Percentiles rank a stretch among this genome's conserved stretches.
Conservation (phyloP, 2,797 vertebrate genomes). For the Premnoplex brunnescens region DNA sequence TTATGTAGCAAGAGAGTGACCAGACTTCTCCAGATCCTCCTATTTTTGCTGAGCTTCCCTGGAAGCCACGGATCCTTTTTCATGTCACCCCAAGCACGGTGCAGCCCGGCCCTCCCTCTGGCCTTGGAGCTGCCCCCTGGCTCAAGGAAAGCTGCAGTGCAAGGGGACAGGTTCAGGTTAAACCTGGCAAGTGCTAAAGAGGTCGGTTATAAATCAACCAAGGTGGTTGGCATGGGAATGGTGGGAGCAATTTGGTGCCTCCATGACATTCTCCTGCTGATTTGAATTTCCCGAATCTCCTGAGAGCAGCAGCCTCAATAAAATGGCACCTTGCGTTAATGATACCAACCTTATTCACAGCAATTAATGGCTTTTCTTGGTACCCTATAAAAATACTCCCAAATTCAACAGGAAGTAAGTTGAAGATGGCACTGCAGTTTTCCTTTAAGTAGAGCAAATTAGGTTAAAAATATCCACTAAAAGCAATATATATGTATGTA, state of each 20-base stretch:
- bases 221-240: not conserved
- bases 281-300: not conserved
- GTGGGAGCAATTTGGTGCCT: not conserved
- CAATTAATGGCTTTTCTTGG: slow-evolving; percentile 1
- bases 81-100: not conserved
- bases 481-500: slow-evolving; percentile 42
- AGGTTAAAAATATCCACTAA: slow-evolving; percentile 36
- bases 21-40: not conserved
- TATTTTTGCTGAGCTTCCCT: not conserved
- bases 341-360: slow-evolving; percentile 29
- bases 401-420: not conserved
- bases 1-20: slow-evolving; percentile 47
- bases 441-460: slow-evolving; percentile 39
- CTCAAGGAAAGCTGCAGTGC: slow-evolving; percentile 39
- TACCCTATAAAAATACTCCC: not conserved
- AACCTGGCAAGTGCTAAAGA: not conserved
- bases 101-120: not conserved
- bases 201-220: not conserved
- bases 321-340: not conserved
- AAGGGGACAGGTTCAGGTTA: not conserved
- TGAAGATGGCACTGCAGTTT: slow-evolving; percentile 35
- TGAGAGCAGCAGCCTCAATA: not conserved
- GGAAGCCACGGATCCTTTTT: not conserved
- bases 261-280: not conserved
- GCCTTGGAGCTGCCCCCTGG: not conserved